phyloP scores from a whole-genome alignment of 2,888 invertebrate genomes.

The Dusona sp. region DNA sequence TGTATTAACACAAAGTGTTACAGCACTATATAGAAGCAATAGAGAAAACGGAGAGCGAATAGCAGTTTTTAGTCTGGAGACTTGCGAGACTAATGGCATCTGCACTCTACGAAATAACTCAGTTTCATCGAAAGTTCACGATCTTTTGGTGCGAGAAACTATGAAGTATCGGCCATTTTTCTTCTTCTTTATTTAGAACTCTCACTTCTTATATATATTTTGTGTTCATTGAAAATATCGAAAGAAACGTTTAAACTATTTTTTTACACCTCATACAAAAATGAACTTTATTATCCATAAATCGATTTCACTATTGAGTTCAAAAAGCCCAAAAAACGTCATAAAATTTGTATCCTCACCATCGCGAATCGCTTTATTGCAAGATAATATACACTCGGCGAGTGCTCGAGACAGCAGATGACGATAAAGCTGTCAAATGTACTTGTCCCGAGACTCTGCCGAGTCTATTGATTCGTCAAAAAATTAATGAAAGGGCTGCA shows the following conservation, averaged over 20 bases:
- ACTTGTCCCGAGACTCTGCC: too few species aligned
- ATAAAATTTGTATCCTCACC: too few species aligned
- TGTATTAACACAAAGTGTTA: background rate
- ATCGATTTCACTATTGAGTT: background rate
- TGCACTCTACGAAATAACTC: conserved; percentile 52
- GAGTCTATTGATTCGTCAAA: too few species aligned
- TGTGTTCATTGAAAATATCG: conserved; percentile 5
- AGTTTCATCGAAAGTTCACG: conserved; percentile 54
- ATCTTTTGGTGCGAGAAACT: conserved; percentile 43
- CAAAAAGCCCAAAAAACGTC: background rate
- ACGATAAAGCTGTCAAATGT: too few species aligned
- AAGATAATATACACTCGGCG: too few species aligned
- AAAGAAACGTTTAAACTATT: background rate
- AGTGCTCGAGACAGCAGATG: too few species aligned
- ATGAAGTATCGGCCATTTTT: conserved; percentile 35
- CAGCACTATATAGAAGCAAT: conserved; percentile 1
- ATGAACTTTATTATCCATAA: background rate
- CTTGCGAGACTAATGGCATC: conserved; percentile 57
- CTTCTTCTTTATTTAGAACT: conserved; percentile 10
- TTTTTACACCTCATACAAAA: background rate
- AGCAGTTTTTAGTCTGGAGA: conserved; percentile 40
- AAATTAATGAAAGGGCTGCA: background rate
- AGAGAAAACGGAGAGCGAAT: conserved; percentile 42
- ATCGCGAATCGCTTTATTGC: too few species aligned
- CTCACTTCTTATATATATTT: conserved; percentile 6